These are phyloP conservation scores for Lycocerus yunnanus DNA, from an alignment of 2,888 invertebrate species.

Conservation along the genomic window DNA sequence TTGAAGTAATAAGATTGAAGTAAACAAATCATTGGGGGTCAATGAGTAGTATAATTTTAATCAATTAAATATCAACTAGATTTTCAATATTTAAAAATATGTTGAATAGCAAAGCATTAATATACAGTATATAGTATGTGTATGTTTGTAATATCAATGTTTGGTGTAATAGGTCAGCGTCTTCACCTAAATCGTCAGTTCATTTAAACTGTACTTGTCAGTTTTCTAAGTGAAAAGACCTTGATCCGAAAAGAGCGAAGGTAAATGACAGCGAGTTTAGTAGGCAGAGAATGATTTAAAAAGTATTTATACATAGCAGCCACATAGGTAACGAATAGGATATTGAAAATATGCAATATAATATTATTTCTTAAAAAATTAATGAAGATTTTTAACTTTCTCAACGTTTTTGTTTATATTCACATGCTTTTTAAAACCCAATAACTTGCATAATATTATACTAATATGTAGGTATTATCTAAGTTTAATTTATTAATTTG, in stretches of 20 bases:
- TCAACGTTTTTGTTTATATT: neutral
- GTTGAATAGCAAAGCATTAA: neutral
- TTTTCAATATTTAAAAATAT: neutral
- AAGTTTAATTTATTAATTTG: neutral
- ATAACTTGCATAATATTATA: neutral
- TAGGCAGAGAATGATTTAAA: neutral
- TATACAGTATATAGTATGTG: too few species aligned
- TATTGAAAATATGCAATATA: too few species aligned
- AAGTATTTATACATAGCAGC: neutral
- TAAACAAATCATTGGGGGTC: neutral
- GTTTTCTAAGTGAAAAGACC: neutral
- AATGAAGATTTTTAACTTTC: neutral
- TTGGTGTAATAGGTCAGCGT: neutral
- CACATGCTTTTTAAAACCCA: neutral
- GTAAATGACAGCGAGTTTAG: neutral
- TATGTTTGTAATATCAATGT: neutral
- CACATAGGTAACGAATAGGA: neutral
- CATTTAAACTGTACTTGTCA: neutral
- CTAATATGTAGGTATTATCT: neutral
- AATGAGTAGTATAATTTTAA: neutral
- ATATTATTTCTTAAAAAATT: neutral
- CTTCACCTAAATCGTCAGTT: neutral
- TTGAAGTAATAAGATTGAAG: neutral
- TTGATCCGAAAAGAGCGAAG: constrained; percentile 1
- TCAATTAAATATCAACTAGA: neutral